These are phyloP conservation scores for Bergia sp. DNA, from an alignment of 92 coral and sea anemone species.

Conservation along the genomic window DNA sequence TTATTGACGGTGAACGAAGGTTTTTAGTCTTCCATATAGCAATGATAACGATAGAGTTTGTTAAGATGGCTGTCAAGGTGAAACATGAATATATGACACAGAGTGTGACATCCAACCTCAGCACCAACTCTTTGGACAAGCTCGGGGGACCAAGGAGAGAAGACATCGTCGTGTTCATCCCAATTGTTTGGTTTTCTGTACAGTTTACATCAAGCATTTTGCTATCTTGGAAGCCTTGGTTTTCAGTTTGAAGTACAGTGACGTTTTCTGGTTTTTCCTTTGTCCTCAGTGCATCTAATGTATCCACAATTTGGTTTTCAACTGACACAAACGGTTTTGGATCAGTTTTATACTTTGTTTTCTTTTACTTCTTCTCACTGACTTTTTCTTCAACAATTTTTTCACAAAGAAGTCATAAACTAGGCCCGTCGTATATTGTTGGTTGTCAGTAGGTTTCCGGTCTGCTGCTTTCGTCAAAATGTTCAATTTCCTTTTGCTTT, in stretches of 20 bases:
- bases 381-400: background rate
- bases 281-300: background rate
- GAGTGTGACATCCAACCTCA: constrained; percentile 11
- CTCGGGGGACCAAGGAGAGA: constrained; percentile 6
- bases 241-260: too few relatives aligned
- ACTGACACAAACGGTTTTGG: background rate
- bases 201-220: background rate
- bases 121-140: background rate
- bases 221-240: background rate
- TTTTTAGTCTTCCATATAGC: constrained; percentile 27
- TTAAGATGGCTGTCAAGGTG: constrained; percentile 36
- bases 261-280: background rate
- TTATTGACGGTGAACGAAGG: constrained; percentile 39
- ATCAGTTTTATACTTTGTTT: background rate
- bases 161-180: background rate
- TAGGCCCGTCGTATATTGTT: background rate
- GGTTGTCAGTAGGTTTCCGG: background rate
- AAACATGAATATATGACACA: constrained; percentile 31
- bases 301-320: background rate
- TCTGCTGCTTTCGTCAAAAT: background rate
- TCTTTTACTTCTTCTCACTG: background rate
- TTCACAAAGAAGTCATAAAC: background rate
- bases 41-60: constrained; percentile 32
- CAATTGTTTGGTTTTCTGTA: background rate
- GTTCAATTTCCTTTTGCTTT: background rate